Base-by-base conservation (phyloP, 2,888 invertebrate genomes). In the Agriopis marginaria region DNA sequence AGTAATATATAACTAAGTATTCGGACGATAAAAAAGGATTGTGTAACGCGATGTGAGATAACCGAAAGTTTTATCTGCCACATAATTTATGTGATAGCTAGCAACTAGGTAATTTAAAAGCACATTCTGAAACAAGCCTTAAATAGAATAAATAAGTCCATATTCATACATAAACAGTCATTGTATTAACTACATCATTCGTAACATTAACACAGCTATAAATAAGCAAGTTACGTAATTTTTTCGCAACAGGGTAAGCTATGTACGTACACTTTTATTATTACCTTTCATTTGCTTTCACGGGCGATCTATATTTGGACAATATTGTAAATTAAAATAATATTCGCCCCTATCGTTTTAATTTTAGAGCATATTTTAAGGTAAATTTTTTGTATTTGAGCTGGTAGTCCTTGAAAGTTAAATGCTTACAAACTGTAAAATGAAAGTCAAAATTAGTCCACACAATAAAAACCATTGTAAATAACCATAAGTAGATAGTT, bases 401-500 rank as follows among this genome's bases (percentile, higher is more conserved):
- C 40, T 63, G 45, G 58, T 32, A 60, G 17, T 63, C 61, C 14
- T 53, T 49, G 10, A n/a, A 42, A 50, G 44, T 55, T 40, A 11
- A n/a, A 32, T 45, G 61, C 61, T 64, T 58, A 40, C 11, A 63
- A 61, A 54, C 54, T 63, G 45, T 62, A 53, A 23, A 62, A 62
- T 62, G 23, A 54, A 53, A 51, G 56, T 72, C 69, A 60, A 64
- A 61, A 70, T 32, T 32, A 75, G 56, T 47, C 12, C 56, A 71
- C 53, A 40, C 77, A 78, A 69, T 73, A 74, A 73, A 62, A 79
- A 77, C 86, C 74, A 75, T 75, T 91, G 92, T 92, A 92, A 88
- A 92, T 91, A 91, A 83, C 85, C 87, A 85, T 88, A 87, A 73
- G 76, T 79, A 70, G 70, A 45, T 61, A 72, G 65, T 74, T 84